Evolutionary conservation across 2,113 vertebrate species (phyloP).

Genomic region (Nothocercus nigrocapillus): DNA sequence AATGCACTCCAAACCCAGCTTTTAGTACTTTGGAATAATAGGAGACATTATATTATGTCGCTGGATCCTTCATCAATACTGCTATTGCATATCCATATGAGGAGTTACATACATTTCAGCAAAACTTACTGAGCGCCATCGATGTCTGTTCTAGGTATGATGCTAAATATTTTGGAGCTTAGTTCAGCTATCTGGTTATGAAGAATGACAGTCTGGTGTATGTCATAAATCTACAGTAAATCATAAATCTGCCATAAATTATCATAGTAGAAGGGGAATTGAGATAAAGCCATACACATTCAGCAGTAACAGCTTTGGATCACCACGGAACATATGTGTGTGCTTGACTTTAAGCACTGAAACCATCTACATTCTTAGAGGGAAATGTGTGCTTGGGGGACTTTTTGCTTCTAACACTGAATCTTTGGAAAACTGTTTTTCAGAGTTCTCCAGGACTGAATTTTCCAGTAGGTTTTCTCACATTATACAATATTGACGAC

Average conservation of each 20-base stretch:
- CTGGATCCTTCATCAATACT: not conserved
- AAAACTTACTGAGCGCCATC: not conserved
- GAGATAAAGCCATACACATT: not conserved
- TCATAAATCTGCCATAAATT: constrained; percentile 52
- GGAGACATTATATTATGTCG: not conserved
- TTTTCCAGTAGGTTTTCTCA: not conserved
- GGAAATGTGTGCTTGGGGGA: not conserved
- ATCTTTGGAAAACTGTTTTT: constrained; percentile 14
- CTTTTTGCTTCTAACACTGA: not conserved
- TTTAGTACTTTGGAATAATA: not conserved
- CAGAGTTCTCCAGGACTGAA: not conserved
- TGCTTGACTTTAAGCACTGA: constrained; percentile 25
- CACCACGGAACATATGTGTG: constrained; percentile 14
- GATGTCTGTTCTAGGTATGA: not conserved
- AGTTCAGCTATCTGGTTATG: constrained; percentile 13
- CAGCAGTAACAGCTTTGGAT: constrained; percentile 35
- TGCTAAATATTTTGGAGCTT: constrained; percentile 38
- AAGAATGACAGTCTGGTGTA: constrained; percentile 29
- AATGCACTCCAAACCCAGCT: not conserved
- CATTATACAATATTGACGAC: constrained; percentile 47
- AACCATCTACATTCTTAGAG: constrained; percentile 23
- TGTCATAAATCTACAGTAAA: constrained; percentile 45
- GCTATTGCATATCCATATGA: not conserved
- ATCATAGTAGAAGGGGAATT: constrained; percentile 11
- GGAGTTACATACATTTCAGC: not conserved